Conservation (phyloP, 2,113 vertebrate species). For the Dunckerocampus dactyliophorus region DNA sequence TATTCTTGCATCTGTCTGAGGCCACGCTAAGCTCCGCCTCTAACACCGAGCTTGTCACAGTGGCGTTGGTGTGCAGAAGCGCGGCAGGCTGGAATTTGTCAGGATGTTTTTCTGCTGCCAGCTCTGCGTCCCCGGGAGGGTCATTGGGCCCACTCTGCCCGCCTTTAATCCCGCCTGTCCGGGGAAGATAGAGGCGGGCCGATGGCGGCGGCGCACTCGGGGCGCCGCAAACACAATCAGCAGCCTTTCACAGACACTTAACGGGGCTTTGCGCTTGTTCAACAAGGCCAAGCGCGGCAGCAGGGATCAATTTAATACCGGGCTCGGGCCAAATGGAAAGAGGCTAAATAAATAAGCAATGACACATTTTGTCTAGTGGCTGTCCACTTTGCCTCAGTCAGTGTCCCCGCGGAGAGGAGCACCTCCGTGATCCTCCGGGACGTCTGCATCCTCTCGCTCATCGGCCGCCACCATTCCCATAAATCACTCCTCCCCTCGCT, state of each 20-base stretch:
- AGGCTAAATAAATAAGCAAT: constrained; percentile 69
- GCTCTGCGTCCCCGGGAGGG: constrained; percentile 51
- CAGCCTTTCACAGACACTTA: constrained; percentile 69
- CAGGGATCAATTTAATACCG: constrained; percentile 67
- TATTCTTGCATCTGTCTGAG: constrained; percentile 26
- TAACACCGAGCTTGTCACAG: constrained; percentile 3
- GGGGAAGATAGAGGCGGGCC: constrained; percentile 65
- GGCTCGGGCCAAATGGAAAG: constrained; percentile 60
- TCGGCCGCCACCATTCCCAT: constrained; percentile 50
- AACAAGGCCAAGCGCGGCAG: constrained; percentile 66
- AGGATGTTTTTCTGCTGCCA: constrained; percentile 36
- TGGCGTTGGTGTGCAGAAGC: constrained; percentile 5
- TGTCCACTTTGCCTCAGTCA: constrained; percentile 38
- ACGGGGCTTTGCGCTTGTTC: constrained; percentile 66
- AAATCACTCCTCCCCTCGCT: constrained; percentile 48
- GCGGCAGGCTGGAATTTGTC: constrained; percentile 25
- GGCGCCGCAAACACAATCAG: constrained; percentile 67
- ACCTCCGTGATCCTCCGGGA: background rate
- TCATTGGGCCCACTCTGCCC: constrained; percentile 60
- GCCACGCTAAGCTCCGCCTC: constrained; percentile 29
- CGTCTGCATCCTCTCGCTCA: constrained; percentile 20
- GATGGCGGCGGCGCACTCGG: constrained; percentile 50
- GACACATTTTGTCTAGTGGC: constrained; percentile 51
- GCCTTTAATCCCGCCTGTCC: constrained; percentile 70
- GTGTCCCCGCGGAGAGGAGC: background rate